A percentile compares a stretch with the other conserved stretches of the same genome.
Evolutionary conservation across 2,797 vertebrate genomes (phyloP).

Genomic region (Cryptoprocta ferox): DNA sequence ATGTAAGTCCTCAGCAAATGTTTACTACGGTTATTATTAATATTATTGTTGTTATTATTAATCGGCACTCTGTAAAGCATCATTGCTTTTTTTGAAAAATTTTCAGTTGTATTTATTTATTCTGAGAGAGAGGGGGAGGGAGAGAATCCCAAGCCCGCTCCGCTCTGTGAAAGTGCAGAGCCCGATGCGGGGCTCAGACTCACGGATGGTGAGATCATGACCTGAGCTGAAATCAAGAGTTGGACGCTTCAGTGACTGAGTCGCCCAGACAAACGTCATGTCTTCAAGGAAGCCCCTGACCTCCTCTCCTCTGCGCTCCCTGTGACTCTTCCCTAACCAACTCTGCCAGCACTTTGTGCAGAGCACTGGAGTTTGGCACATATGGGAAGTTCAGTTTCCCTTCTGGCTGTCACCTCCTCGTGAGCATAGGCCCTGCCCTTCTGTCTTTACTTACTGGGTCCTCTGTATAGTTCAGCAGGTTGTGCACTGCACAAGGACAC

Average conservation of each 20-base stretch:
- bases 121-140: too few species aligned
- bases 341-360: background rate
- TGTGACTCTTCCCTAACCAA: fast-evolving
- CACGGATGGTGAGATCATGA: too few species aligned
- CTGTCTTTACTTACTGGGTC: fast-evolving
- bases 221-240: too few species aligned
- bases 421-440: background rate
- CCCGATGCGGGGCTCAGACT: too few species aligned
- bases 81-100: background rate
- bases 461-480: background rate
- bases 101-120: too few species aligned
- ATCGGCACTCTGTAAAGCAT: background rate
- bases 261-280: background rate
- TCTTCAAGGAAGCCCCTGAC: background rate
- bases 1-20: background rate
- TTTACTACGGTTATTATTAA: background rate
- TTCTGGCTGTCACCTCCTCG: background rate
- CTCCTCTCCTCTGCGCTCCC: fast-evolving
- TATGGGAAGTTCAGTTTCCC: fast-evolving
- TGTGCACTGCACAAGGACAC: too few species aligned
- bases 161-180: too few species aligned
- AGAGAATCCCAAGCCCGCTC: too few species aligned
- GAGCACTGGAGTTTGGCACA: fast-evolving
- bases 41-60: fast-evolving
- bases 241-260: too few species aligned